A percentile compares a stretch with the other conserved stretches of the same genome.
Conservation (phyloP, 2,797 vertebrate species). For the Carduelis carduelis region DNA sequence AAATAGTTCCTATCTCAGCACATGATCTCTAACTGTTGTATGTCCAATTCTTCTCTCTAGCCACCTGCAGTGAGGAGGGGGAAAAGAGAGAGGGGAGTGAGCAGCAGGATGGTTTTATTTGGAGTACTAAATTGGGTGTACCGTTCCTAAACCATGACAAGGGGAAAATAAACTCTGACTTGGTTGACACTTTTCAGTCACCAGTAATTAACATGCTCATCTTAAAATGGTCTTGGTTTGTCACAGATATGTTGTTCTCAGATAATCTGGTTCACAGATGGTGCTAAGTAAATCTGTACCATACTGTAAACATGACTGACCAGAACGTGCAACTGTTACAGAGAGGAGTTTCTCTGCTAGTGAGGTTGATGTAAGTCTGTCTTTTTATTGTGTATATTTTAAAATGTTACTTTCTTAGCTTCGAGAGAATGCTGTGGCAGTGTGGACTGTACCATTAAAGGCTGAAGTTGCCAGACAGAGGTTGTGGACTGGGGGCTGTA, state of each 20-base stretch:
- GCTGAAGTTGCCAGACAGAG: neutral
- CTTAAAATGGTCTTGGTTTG: neutral
- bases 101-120: neutral
- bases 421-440: neutral
- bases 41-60: neutral
- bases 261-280: neutral
- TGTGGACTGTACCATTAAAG: neutral
- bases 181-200: neutral
- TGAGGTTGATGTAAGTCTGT: neutral
- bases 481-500: neutral
- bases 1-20: neutral
- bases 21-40: neutral
- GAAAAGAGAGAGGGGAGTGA: neutral
- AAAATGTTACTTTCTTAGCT: neutral
- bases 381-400: neutral
- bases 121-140: neutral
- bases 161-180: neutral
- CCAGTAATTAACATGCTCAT: neutral
- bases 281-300: neutral
- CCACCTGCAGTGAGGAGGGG: fast-evolving
- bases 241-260: neutral
- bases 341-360: neutral
- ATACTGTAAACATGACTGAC: neutral
- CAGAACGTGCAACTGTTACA: neutral
- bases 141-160: neutral